Conservation (phyloP, 1,140 invertebrate species). For the Hyposmocoma kahamanoa region DNA sequence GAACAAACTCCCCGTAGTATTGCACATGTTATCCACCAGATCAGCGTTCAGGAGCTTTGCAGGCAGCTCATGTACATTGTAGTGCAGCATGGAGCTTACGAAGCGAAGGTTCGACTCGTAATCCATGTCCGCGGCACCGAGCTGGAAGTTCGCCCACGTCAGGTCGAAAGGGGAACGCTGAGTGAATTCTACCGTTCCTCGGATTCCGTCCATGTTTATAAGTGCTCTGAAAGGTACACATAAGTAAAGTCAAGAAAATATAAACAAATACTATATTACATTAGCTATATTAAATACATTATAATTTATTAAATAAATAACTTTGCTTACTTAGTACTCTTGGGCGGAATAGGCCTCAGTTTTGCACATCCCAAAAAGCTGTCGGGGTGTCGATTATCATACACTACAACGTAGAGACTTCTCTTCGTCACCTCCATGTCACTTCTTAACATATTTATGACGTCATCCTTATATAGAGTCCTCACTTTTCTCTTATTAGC, state of each 20-base stretch:
- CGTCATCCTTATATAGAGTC: conserved; percentile 79
- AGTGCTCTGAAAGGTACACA: conserved; percentile 74
- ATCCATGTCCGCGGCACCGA: conserved; percentile 77
- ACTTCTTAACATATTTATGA: conserved; percentile 77
- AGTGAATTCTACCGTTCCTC: conserved; percentile 84
- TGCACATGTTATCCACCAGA: conserved; percentile 72
- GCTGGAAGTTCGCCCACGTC: conserved; percentile 85
- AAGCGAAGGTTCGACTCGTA: conserved; percentile 79
- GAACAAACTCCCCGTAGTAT: conserved; percentile 79
- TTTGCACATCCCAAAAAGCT: conserved; percentile 89
- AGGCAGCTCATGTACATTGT: conserved; percentile 82
- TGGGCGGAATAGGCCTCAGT: conserved; percentile 79
- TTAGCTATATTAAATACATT: neutral
- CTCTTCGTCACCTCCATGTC: conserved; percentile 82
- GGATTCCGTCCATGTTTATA: conserved; percentile 87
- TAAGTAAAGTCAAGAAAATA: neutral
- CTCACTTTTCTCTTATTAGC: conserved; percentile 72
- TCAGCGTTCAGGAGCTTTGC: conserved; percentile 73
- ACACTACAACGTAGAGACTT: conserved; percentile 88
- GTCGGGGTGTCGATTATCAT: conserved; percentile 85
- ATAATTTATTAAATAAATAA: neutral
- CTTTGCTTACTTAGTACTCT: conserved; percentile 80
- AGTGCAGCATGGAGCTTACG: conserved; percentile 73
- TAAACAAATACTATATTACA: neutral
- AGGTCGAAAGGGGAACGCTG: conserved; percentile 91